A percentile compares a stretch with the other conserved stretches of the same genome.
Conservation (phyloP, 2,888 invertebrate species). For the Acleris emargana region DNA sequence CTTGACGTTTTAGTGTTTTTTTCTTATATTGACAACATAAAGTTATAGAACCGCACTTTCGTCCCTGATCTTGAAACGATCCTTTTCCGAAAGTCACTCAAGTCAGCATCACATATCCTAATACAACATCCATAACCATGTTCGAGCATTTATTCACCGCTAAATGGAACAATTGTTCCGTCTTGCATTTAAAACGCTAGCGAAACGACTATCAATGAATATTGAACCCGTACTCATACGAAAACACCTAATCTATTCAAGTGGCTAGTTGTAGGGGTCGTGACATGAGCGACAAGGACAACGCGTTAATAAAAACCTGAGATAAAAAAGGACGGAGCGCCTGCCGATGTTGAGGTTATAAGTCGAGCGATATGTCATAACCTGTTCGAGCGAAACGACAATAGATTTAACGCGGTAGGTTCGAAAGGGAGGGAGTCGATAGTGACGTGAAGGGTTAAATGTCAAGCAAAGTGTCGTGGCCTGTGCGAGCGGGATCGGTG, state of each 20-base stretch:
- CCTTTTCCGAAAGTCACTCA: background rate
- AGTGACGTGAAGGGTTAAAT: conserved; percentile 81
- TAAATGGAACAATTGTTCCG: conserved; percentile 54
- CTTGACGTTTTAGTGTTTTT: too few species aligned
- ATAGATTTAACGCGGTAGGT: conserved; percentile 49
- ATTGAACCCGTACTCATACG: conserved; percentile 75
- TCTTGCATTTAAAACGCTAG: conserved; percentile 75
- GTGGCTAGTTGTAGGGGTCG: conserved; percentile 79
- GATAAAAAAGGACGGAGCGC: conserved; percentile 65
- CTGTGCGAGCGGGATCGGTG: conserved; percentile 63
- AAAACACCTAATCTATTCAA: conserved; percentile 84
- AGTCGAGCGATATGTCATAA: conserved; percentile 83
- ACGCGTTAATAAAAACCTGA: conserved; percentile 51
- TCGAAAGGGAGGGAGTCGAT: conserved; percentile 66
- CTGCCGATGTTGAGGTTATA: conserved; percentile 73
- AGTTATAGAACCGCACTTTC: too few species aligned
- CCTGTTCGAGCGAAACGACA: conserved; percentile 72
- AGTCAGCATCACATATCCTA: too few species aligned
- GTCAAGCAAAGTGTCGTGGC: conserved; percentile 81
- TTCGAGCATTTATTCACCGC: conserved; percentile 33
- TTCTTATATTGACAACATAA: too few species aligned
- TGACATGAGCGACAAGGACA: conserved; percentile 70
- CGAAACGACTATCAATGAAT: conserved; percentile 79
- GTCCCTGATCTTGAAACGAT: too few species aligned
- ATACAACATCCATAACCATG: background rate